phyloP scores from a whole-genome alignment of 2,888 invertebrate genomes.

The Shargacucullia verbasci region DNA sequence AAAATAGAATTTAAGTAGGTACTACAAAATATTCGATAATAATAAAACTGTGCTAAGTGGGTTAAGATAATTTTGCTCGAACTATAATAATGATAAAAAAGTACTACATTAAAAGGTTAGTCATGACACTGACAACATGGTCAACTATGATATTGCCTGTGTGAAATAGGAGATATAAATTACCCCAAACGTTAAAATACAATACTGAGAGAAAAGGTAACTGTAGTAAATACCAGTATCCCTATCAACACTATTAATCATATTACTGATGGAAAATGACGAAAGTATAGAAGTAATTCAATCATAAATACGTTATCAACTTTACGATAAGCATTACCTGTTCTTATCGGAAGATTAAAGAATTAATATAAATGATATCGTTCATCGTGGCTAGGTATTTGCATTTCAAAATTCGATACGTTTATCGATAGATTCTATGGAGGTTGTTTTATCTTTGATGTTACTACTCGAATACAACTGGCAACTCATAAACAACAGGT shows the following conservation, averaged over 20 bases:
- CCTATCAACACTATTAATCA: slow-evolving; percentile 6
- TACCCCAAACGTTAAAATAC: too few species aligned
- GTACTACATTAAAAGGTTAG: too few species aligned
- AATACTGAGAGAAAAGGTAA: too few species aligned
- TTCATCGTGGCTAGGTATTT: slow-evolving; percentile 19
- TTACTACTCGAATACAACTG: too few species aligned
- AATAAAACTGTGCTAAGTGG: neutral
- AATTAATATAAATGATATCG: slow-evolving; percentile 46
- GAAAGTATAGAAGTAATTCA: neutral
- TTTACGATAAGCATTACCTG: slow-evolving; percentile 57
- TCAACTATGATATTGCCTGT: too few species aligned
- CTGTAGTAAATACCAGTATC: neutral
- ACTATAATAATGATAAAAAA: slow-evolving; percentile 4
- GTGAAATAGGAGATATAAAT: too few species aligned
- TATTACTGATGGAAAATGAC: neutral
- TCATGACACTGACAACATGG: too few species aligned
- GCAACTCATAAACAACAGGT: too few species aligned
- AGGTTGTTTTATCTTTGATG: neutral
- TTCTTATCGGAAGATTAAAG: slow-evolving; percentile 65
- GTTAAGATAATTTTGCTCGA: neutral
- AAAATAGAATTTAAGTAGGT: too few species aligned
- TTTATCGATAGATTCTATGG: slow-evolving; percentile 13
- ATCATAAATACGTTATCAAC: slow-evolving; percentile 19
- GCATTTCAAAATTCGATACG: slow-evolving; percentile 30
- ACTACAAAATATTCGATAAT: slow-evolving; percentile 6